Evolutionary conservation across 2,797 vertebrate genomes (phyloP), one percentile per base, ranked within the genome.

Genomic region (Halcyon leucocephala): DNA sequence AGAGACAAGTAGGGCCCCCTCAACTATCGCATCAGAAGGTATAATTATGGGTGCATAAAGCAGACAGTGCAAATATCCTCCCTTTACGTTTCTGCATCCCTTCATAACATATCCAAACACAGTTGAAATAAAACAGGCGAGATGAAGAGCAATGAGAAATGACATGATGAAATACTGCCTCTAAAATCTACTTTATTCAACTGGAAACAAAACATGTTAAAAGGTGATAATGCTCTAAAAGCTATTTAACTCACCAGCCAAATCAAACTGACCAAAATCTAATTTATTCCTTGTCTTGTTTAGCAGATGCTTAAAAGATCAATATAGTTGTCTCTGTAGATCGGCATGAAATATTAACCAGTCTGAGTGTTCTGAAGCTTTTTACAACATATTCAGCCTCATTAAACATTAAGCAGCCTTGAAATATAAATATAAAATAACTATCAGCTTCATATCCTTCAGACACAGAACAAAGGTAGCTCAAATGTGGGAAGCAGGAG

Each of bases 371-470:
- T 95, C 91, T 87, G 95, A 96, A 91, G 95, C 96, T 95, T 96
- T 97, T 96, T 95, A 93, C 93, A 84, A 97, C 90, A 79, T 85
- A 96, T 96, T 97, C 94, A 96, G 95, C 95, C 82, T 96, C 95
- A 97, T 97, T 96, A 97, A 97, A 97, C 94, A 96, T 97, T 97
- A 94, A 97, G 90, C 87, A 94, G 82, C 79, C 90, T 93, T 97
- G 94, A 95, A 96, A 96, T 95, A 96, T 95, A 97, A 94, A 97
- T 96, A 97, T 92, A 92, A 97, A 95, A 95, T 95, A 97, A 95
- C 93, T 96, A 94, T 79, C 90, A 93, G 83, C 86, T 87, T 95
- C 74, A 84, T 85, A 89, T 85, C 92, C 54, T 93, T 95, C 89
- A 96, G 87, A 92, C 37, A 62, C 58, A 76, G 79, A 96, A 96